Conservation (phyloP, 2,888 invertebrate genomes). For the Eulithis testata region DNA sequence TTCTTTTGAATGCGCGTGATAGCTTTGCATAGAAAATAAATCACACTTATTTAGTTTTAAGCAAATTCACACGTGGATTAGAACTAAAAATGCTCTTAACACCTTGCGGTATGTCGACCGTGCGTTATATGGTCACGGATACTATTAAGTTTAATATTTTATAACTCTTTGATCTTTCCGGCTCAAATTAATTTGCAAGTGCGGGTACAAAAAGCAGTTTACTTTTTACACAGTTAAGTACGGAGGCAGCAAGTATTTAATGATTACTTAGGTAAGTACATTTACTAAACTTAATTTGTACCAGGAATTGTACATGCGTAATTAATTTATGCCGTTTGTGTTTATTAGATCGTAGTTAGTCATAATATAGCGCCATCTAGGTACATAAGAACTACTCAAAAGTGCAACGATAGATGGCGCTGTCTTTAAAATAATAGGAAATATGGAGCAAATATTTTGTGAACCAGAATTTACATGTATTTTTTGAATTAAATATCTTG, state of each 20-base stretch:
- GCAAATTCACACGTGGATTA: slow-evolving; percentile 21
- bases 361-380: too few relatives aligned
- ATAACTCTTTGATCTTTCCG: slow-evolving; percentile 41
- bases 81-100: slow-evolving; percentile 34
- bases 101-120: slow-evolving; percentile 30
- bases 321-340: too few relatives aligned
- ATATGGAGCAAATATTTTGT: too few relatives aligned
- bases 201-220: slow-evolving; percentile 27
- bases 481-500: too few relatives aligned
- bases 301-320: too few relatives aligned
- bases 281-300: too few relatives aligned
- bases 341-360: too few relatives aligned
- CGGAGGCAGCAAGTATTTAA: slow-evolving; percentile 6
- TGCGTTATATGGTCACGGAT: slow-evolving; percentile 23
- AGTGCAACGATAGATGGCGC: too few relatives aligned
- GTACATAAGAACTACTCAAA: too few relatives aligned
- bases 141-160: slow-evolving; percentile 30
- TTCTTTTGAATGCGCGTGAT: slow-evolving; percentile 1
- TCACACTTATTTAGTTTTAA: slow-evolving; percentile 21
- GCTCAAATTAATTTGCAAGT: slow-evolving; percentile 36
- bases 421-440: too few relatives aligned
- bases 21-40: slow-evolving; percentile 21
- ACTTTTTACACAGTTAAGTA: not conserved
- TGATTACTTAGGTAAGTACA: not conserved
- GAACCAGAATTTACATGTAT: too few relatives aligned